phyloP scores from a whole-genome alignment of 1,140 invertebrate genomes.

The Drosophila bocqueti region DNA sequence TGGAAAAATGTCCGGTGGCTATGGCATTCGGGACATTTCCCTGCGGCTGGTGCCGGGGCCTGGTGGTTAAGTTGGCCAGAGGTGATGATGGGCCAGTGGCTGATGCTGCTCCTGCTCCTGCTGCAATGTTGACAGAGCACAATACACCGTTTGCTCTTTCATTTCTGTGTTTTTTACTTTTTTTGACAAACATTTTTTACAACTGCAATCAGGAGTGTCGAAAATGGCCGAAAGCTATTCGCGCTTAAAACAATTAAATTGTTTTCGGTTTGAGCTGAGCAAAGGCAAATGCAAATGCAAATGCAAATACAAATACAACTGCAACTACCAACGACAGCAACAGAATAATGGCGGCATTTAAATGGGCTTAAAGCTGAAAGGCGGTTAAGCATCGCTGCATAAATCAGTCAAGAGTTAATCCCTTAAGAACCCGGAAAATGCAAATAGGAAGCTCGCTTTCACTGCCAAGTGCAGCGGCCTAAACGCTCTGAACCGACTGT shows the following conservation, averaged over 20 bases:
- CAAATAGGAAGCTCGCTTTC: constrained; percentile 22
- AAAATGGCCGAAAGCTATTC: constrained; percentile 51
- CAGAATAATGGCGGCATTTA: constrained; percentile 41
- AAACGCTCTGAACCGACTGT: constrained; percentile 41
- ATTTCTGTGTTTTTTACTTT: constrained; percentile 10
- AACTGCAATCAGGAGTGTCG: constrained; percentile 64
- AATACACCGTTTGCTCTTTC: constrained; percentile 39
- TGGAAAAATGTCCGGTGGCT: constrained; percentile 56
- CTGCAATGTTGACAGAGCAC: constrained; percentile 60
- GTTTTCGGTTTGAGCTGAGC: constrained; percentile 33
- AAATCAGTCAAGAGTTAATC: constrained; percentile 20
- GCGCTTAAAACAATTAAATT: constrained; percentile 73
- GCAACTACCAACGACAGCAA: not conserved
- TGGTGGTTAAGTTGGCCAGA: constrained; percentile 6
- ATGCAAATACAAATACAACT: constrained; percentile 7
- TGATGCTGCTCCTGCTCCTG: constrained; percentile 19
- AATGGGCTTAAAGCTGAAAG: constrained; percentile 19
- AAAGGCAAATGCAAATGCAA: constrained; percentile 22
- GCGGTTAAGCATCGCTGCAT: constrained; percentile 26
- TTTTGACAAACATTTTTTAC: constrained; percentile 32
- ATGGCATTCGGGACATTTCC: constrained; percentile 20
- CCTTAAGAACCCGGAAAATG: constrained; percentile 13
- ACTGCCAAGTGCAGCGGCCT: constrained; percentile 34
- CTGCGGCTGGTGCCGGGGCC: constrained; percentile 5
- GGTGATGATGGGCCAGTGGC: constrained; percentile 33